Percentiles rank a stretch among this genome's conserved stretches.
Conservation (phyloP, 1,140 invertebrate genomes). For the Formica exsecta region DNA sequence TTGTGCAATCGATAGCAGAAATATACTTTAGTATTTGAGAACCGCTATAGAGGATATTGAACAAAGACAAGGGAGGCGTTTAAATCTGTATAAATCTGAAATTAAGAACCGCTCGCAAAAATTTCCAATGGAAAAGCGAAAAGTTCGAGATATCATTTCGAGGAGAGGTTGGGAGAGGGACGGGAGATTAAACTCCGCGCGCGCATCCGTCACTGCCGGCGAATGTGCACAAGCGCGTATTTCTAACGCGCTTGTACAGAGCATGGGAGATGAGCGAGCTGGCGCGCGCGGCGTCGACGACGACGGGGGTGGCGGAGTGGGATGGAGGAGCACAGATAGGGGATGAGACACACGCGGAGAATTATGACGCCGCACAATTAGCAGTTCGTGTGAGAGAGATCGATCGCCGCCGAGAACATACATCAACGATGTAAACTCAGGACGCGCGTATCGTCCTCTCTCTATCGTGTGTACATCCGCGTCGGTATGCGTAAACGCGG, state of each 20-base stretch:
- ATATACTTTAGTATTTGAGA: no score
- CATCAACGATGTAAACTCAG: slow-evolving; percentile 84
- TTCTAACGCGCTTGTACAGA: slow-evolving; percentile 62
- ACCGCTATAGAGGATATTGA: background rate
- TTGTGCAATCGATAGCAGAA: background rate
- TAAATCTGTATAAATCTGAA: background rate
- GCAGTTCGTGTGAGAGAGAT: slow-evolving; percentile 87
- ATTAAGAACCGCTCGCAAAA: slow-evolving; percentile 26
- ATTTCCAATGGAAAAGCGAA: slow-evolving; percentile 27
- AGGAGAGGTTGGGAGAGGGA: no score
- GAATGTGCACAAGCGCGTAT: slow-evolving; percentile 59
- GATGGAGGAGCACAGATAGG: slow-evolving; percentile 16
- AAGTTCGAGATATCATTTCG: slow-evolving; percentile 51
- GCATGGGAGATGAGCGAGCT: slow-evolving; percentile 55
- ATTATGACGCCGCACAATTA: slow-evolving; percentile 87
- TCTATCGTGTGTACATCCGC: slow-evolving; percentile 26
- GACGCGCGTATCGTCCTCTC: slow-evolving; percentile 77
- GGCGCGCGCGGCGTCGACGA: background rate
- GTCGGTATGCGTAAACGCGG: slow-evolving; percentile 65
- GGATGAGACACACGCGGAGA: slow-evolving; percentile 78
- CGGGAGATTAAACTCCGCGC: slow-evolving; percentile 18
- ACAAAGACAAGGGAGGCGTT: no score
- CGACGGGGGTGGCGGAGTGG: background rate
- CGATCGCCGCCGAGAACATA: slow-evolving; percentile 85
- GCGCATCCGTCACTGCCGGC: slow-evolving; percentile 61